Conservation (phyloP, 2,888 invertebrate genomes). For the Leucophora obtusa region DNA sequence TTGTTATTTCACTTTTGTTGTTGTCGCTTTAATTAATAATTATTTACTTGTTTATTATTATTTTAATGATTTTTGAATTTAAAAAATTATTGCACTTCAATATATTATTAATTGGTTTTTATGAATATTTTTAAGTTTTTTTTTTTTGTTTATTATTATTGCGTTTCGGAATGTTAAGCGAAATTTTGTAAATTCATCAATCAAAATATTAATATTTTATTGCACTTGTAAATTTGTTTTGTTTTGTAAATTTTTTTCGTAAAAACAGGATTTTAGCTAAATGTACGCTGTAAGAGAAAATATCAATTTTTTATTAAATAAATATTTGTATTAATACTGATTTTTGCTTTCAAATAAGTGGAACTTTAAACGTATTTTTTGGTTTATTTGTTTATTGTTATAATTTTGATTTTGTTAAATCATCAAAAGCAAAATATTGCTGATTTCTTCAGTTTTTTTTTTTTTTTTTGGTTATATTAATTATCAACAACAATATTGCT, state of each 20-base stretch:
- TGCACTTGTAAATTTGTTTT: not conserved
- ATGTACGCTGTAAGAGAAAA: slow-evolving; percentile 2
- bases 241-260: not conserved
- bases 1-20: not conserved
- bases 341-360: not conserved
- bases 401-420: not conserved
- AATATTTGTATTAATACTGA: not conserved
- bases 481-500: too few species aligned
- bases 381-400: not conserved
- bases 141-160: not conserved
- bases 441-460: not conserved
- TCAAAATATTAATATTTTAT: not conserved
- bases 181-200: not conserved
- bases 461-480: not conserved
- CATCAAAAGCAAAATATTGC: not conserved
- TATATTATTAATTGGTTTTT: not conserved
- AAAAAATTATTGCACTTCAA: not conserved
- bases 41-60: not conserved
- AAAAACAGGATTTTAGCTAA: not conserved
- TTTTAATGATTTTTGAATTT: not conserved
- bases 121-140: not conserved
- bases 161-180: not conserved
- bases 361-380: not conserved
- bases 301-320: slow-evolving; percentile 3
- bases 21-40: not conserved